Evolutionary conservation across 2,888 invertebrate genomes (phyloP).

Genomic region (Synanthedon formicaeformis): DNA sequence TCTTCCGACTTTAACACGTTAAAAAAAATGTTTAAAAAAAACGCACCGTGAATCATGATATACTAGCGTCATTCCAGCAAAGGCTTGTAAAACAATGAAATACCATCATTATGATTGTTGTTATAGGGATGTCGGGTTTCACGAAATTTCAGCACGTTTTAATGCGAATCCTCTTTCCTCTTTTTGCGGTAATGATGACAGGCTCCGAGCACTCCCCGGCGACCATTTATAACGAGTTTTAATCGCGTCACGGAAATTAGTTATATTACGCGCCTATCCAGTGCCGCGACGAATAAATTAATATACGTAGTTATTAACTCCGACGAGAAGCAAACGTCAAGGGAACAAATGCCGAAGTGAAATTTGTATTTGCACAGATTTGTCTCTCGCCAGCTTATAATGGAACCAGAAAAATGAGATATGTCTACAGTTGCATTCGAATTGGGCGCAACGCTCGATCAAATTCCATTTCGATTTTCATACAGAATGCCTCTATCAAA

Average conservation of each 20-base stretch:
- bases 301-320: constrained; percentile 33
- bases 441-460: constrained; percentile 16
- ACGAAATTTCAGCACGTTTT: constrained; percentile 35
- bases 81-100: too few species aligned
- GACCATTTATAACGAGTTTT: constrained; percentile 51
- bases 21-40: too few species aligned
- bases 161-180: constrained; percentile 32
- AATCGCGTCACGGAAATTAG: constrained; percentile 50
- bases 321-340: constrained; percentile 4
- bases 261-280: constrained; percentile 36
- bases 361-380: background rate
- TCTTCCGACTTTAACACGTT: too few species aligned
- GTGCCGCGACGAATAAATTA: constrained; percentile 25
- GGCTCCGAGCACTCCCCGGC: constrained; percentile 27
- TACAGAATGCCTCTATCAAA: constrained; percentile 34
- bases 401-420: constrained; percentile 5
- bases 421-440: constrained; percentile 19
- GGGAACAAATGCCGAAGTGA: background rate
- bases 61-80: too few species aligned
- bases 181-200: constrained; percentile 49
- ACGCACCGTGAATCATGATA: too few species aligned
- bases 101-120: background rate
- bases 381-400: background rate
- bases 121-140: constrained; percentile 5
- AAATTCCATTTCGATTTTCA: constrained; percentile 35